Base-by-base conservation (phyloP, 2,797 vertebrate species). In the Anguilla pacifica region DNA sequence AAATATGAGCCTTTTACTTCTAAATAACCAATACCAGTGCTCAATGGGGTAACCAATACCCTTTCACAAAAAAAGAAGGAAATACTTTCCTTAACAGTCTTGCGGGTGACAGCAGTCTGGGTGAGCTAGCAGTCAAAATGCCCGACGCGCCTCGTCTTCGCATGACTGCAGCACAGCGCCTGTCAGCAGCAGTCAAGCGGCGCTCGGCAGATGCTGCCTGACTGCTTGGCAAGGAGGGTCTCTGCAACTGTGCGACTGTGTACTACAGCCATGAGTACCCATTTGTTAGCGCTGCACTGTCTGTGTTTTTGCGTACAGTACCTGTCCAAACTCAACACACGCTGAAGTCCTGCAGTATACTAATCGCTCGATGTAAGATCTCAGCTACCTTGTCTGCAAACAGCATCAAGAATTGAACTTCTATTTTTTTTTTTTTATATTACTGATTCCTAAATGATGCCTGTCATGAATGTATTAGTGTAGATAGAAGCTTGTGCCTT, bases 91-190 rank as follows among this genome's bases (percentile, higher is more conserved):
- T 43, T 19, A 43, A 15, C 22, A 84, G 51, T 59, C 49, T 53
- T 57, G 51, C 49, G n/a, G 15, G 19, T 84, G 83, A 15, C 51
- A 39, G 51, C 55, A 35, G 15, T 35, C 28, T 28, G 28, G 1
- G 43, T 82, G 13, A 46, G 79, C 79, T 25, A 19, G 28, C 53
- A n/a, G 83, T 59, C 28, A 6, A 39, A 49, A 46, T 25, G 46
- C n/a, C 7, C 19, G 77, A 43, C 10, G 25, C 11, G 57, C 11
- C 35, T 25, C 93, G 89, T 92, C 87, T 88, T 90, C 92, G 94
- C 85, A 91, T 95, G 95, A 95, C 94, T 94, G 94, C 94, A 85
- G 92, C 94, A 92, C 92, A 94, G 95, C 94, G 95, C 94, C 95
- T 96, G 95, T 95, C 96, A 96, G 89, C 91, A 92, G 89, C 86